phyloP scores from a whole-genome alignment of 92 coral and sea anemone species.

The Ricordea florida region DNA sequence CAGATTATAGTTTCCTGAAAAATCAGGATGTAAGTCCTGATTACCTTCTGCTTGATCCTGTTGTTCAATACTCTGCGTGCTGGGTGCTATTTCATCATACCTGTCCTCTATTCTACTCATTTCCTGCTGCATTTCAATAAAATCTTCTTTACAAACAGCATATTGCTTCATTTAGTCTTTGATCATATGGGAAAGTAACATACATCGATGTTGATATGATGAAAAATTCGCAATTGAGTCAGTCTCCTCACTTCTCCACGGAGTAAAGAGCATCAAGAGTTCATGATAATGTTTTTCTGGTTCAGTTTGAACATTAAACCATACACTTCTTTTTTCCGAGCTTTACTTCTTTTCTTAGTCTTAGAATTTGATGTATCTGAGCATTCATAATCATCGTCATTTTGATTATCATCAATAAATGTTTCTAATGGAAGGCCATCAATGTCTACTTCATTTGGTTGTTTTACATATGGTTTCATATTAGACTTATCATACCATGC shows the following conservation, averaged over 20 bases:
- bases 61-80: constrained; percentile 48
- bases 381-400: constrained; percentile 17
- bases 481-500: constrained; percentile 75
- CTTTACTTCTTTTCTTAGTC: constrained; percentile 37
- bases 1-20: constrained; percentile 41
- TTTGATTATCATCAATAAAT: constrained; percentile 41
- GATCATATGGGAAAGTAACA: constrained; percentile 12
- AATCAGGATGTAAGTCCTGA: constrained; percentile 70
- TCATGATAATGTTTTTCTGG: constrained; percentile 54
- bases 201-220: constrained; percentile 46
- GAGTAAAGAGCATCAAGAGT: constrained; percentile 65
- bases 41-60: constrained; percentile 66
- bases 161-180: constrained; percentile 46
- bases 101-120: constrained; percentile 50
- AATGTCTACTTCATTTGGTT: constrained; percentile 41
- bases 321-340: constrained; percentile 32
- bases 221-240: constrained; percentile 48
- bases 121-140: constrained; percentile 62
- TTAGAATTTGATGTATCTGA: neutral
- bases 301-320: constrained; percentile 39
- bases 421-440: constrained; percentile 53
- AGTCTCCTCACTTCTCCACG: constrained; percentile 64
- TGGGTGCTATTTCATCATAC: constrained; percentile 63
- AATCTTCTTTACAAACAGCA: constrained; percentile 52
- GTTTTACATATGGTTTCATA: constrained; percentile 22